These are phyloP conservation scores for Euclidia mi DNA, from an alignment of 2,888 invertebrate species.

Conservation along the genomic window DNA sequence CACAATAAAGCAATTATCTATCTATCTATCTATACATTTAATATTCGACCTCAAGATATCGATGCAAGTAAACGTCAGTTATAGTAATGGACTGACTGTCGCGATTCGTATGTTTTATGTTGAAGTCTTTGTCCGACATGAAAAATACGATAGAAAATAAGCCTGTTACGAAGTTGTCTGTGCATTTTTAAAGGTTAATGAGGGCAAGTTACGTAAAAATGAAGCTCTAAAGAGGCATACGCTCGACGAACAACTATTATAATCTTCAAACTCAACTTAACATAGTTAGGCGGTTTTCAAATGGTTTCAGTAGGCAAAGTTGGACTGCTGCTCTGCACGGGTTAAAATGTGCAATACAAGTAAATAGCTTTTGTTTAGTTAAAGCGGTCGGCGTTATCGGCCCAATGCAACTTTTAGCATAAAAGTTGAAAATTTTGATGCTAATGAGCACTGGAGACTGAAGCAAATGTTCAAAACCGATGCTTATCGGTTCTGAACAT, in stretches of 20 bases:
- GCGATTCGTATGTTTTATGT: conserved; percentile 13
- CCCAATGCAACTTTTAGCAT: too few relatives aligned
- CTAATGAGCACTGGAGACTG: not conserved
- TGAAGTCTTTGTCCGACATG: conserved; percentile 23
- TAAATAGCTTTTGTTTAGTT: too few relatives aligned
- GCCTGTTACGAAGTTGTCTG: not conserved
- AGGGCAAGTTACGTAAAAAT: conserved; percentile 30
- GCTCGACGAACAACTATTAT: conserved; percentile 29
- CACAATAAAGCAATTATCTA: too few relatives aligned
- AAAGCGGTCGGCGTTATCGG: too few relatives aligned
- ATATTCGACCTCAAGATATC: too few relatives aligned
- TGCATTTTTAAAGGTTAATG: conserved; percentile 32
- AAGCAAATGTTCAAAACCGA: conserved; percentile 13
- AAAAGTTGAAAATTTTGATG: too few relatives aligned
- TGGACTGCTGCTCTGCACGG: conserved; percentile 20
- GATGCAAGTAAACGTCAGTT: conserved; percentile 3
- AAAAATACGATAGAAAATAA: not conserved
- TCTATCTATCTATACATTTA: conserved; percentile 26
- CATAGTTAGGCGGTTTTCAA: too few relatives aligned
- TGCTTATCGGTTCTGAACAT: too few relatives aligned
- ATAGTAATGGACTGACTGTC: conserved; percentile 1
- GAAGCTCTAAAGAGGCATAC: conserved; percentile 12
- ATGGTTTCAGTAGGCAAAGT: conserved; percentile 40
- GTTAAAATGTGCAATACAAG: conserved; percentile 18
- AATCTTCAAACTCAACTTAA: too few relatives aligned